Evolutionary conservation across 2,113 vertebrate genomes (phyloP).

Genomic region (Ursus arctos): DNA sequence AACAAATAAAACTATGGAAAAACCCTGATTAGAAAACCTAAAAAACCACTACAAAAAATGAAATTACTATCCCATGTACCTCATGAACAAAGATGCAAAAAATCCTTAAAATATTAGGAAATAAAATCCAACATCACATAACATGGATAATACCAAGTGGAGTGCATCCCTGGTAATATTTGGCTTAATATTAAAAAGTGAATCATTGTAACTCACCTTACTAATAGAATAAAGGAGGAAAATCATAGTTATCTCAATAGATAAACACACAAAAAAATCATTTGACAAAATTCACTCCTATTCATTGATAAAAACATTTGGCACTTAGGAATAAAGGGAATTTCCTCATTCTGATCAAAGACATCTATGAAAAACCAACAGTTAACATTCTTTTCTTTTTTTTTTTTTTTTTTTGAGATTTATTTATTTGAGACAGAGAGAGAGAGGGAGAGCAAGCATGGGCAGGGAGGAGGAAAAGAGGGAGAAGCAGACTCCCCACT

Average conservation of each 20-base stretch:
- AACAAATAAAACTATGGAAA: background rate
- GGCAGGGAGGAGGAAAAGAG: background rate
- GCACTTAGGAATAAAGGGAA: background rate
- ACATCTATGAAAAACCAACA: background rate
- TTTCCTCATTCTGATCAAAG: conserved; percentile 28
- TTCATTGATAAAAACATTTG: background rate
- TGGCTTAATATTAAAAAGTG: conserved; percentile 9
- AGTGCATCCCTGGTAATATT: background rate
- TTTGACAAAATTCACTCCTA: background rate
- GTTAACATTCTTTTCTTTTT: background rate
- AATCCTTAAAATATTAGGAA: conserved; percentile 21
- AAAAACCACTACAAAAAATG: conserved; percentile 1
- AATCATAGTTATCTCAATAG: background rate
- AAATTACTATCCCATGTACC: background rate
- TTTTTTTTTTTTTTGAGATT: too few relatives aligned
- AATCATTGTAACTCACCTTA: background rate
- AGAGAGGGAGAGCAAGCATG: background rate
- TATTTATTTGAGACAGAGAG: background rate
- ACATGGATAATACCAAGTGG: background rate
- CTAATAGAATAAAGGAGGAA: background rate
- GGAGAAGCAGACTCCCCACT: background rate
- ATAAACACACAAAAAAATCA: background rate
- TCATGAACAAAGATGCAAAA: background rate
- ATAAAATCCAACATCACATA: background rate
- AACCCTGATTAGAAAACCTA: background rate